A percentile compares a stretch with the other conserved stretches of the same genome.
Conservation (phyloP, 2,113 vertebrate species). For the Platysteira castanea region DNA sequence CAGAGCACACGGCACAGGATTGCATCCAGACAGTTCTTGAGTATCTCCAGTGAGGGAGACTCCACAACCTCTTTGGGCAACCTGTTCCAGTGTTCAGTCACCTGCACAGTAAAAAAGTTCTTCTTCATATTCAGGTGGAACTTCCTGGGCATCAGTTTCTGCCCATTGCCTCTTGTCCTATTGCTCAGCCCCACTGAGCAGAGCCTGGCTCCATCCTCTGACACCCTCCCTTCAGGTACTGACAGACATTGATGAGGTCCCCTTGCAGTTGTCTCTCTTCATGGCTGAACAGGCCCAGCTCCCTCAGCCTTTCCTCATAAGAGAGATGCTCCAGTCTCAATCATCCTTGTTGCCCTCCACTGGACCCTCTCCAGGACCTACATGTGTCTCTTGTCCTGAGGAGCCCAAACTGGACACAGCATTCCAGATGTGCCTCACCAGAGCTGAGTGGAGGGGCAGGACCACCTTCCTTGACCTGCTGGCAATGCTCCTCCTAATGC, state of each 20-base stretch:
- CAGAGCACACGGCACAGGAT: background rate
- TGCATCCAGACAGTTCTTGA: rapidly evolving
- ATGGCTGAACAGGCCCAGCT: background rate
- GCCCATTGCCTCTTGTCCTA: background rate
- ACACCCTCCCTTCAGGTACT: background rate
- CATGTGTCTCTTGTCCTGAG: background rate
- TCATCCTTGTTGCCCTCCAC: rapidly evolving
- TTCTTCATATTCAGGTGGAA: background rate
- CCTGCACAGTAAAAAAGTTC: background rate
- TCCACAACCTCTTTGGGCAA: background rate
- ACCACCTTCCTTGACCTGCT: background rate
- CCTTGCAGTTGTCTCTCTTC: too few species aligned
- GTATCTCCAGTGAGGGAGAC: background rate
- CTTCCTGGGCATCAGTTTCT: background rate
- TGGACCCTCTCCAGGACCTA: rapidly evolving
- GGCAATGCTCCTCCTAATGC: background rate
- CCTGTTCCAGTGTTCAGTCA: rapidly evolving
- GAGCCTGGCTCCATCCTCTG: background rate
- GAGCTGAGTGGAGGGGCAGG: background rate
- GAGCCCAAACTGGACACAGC: background rate
- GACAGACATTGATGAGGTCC: background rate
- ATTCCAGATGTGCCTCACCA: background rate
- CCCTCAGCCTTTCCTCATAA: background rate
- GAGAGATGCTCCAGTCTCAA: background rate
- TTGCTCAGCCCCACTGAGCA: background rate